Percentiles rank a stretch among this genome's conserved stretches.
These are phyloP conservation scores for Nixonia krombeini DNA, from an alignment of 1,140 invertebrate genomes.

Conservation along the genomic window DNA sequence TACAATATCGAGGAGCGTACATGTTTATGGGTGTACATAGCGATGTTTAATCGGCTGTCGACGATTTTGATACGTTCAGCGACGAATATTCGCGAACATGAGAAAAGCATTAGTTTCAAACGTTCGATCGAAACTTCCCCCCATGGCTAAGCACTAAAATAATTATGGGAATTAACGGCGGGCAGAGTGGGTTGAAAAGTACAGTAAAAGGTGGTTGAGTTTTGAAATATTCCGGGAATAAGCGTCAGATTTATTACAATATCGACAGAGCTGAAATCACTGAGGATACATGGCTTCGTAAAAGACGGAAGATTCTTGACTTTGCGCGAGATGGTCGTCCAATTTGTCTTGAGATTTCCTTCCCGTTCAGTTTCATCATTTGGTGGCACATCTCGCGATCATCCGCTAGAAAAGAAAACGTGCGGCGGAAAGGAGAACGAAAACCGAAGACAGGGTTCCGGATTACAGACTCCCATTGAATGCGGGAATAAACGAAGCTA, in stretches of 20 bases:
- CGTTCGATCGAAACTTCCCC: too few relatives aligned
- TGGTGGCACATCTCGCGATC: too few relatives aligned
- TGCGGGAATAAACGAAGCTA: constrained; percentile 60
- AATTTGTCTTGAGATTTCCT: constrained; percentile 51
- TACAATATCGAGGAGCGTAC: neutral
- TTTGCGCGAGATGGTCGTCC: constrained; percentile 36
- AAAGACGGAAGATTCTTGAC: constrained; percentile 14
- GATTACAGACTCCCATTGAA: constrained; percentile 39
- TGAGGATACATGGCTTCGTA: neutral
- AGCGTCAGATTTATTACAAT: constrained; percentile 24
- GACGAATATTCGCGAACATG: too few relatives aligned
- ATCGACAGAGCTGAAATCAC: constrained; percentile 12
- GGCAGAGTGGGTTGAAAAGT: too few relatives aligned
- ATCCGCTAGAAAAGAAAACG: constrained; percentile 24
- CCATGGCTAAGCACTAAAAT: too few relatives aligned
- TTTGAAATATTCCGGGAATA: too few relatives aligned
- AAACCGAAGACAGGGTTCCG: constrained; percentile 24
- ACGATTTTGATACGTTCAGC: too few relatives aligned
- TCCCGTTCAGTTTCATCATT: constrained; percentile 23
- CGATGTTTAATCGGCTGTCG: too few relatives aligned
- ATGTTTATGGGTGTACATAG: too few relatives aligned
- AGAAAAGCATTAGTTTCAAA: too few relatives aligned
- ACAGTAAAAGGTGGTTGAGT: constrained; percentile 1
- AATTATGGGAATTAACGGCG: too few relatives aligned
- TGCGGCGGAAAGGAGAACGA: constrained; percentile 7